phyloP scores from a whole-genome alignment of 1,140 invertebrate genomes.

The Pogonomyrmex californicus region DNA sequence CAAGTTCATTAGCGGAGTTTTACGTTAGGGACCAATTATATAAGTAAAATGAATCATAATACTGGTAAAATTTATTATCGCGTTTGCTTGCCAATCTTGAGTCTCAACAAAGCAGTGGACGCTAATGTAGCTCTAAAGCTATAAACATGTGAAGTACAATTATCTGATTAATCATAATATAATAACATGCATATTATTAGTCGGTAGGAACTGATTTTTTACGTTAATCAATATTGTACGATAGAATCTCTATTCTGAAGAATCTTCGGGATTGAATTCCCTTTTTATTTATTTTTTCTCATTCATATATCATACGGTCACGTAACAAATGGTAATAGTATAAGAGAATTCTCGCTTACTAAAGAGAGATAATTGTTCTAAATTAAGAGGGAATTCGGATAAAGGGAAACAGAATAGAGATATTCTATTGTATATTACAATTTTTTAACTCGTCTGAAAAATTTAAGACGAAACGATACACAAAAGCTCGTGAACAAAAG shows the following conservation, averaged over 20 bases:
- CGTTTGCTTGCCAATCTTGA: slow-evolving; percentile 60
- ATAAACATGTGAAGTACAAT: slow-evolving; percentile 75
- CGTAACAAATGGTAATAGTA: not conserved
- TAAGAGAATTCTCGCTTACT: not conserved
- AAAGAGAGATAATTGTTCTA: not conserved
- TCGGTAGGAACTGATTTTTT: slow-evolving; percentile 55
- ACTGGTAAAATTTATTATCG: slow-evolving; percentile 63
- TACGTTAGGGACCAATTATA: slow-evolving; percentile 78
- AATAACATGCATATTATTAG: slow-evolving; percentile 60
- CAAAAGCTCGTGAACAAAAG: slow-evolving; percentile 52
- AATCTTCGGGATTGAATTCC: not conserved
- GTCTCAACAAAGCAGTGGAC: slow-evolving; percentile 33
- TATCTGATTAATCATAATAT: slow-evolving; percentile 63
- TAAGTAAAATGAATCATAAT: slow-evolving; percentile 71
- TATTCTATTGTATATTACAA: slow-evolving; percentile 46
- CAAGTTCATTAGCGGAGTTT: slow-evolving; percentile 78
- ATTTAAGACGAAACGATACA: slow-evolving; percentile 21
- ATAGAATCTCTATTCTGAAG: slow-evolving; percentile 22
- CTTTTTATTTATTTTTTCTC: not conserved
- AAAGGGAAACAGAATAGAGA: slow-evolving; percentile 21
- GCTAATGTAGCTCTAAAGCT: slow-evolving; percentile 62
- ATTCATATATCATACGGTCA: not conserved
- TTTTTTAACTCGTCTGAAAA: slow-evolving; percentile 61
- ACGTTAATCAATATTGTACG: slow-evolving; percentile 52
- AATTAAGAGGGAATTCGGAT: not conserved